phyloP scores from a whole-genome alignment of 1,140 invertebrate genomes.

The Lepidurus packardi region DNA sequence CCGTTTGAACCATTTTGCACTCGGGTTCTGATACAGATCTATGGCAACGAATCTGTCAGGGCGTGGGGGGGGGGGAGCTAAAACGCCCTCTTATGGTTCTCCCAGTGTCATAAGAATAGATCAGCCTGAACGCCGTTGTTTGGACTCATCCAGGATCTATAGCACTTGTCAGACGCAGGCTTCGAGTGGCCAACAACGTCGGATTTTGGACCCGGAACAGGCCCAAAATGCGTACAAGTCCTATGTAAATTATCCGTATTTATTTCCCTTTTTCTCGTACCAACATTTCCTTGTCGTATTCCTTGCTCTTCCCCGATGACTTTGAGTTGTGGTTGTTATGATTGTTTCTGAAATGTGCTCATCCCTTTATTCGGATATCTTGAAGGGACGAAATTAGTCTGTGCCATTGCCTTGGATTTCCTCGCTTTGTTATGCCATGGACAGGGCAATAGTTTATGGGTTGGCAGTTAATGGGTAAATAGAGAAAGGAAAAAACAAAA shows the following conservation, averaged over 20 bases:
- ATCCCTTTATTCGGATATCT: not conserved
- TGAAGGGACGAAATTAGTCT: constrained; percentile 11
- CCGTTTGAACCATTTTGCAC: not conserved
- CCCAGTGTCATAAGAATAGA: not conserved
- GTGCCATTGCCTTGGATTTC: not conserved
- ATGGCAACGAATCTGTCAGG: not conserved
- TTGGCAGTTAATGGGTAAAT: constrained; percentile 4
- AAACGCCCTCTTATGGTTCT: not conserved
- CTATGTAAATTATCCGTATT: too few species aligned
- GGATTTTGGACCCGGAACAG: too few species aligned
- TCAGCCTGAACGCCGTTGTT: not conserved
- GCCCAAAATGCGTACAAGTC: too few species aligned
- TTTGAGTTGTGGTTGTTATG: not conserved
- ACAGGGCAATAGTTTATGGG: not conserved
- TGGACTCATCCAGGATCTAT: not conserved
- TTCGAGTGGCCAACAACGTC: too few species aligned
- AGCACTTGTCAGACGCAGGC: too few species aligned
- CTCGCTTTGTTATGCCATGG: constrained; percentile 1
- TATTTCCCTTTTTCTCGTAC: too few species aligned
- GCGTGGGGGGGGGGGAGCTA: not conserved
- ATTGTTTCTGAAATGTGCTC: not conserved
- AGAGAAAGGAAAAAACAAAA: constrained; percentile 6
- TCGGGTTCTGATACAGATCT: not conserved
- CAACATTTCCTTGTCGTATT: too few species aligned
- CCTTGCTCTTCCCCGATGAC: too few species aligned